A percentile compares a stretch with the other conserved stretches of the same genome.
phyloP scores from a whole-genome alignment of 2,113 vertebrate genomes.

The Marmota monax region DNA sequence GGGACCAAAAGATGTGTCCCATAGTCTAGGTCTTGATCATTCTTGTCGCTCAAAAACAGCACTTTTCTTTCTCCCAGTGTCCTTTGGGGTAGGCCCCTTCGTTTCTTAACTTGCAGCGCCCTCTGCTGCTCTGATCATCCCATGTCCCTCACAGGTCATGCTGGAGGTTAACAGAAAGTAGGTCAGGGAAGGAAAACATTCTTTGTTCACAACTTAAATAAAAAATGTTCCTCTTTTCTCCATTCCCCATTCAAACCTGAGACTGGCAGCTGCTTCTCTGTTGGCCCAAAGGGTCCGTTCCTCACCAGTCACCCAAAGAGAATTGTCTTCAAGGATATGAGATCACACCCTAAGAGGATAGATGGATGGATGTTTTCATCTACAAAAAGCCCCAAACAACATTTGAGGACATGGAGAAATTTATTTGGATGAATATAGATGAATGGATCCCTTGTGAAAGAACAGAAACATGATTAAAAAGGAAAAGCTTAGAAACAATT shows the following conservation, averaged over 20 bases:
- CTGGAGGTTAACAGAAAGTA: slow-evolving; percentile 60
- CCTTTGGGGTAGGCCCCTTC: background rate
- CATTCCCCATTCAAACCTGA: slow-evolving; percentile 1
- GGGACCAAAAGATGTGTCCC: too few species aligned
- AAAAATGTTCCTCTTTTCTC: slow-evolving; percentile 62
- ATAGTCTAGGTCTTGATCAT: background rate
- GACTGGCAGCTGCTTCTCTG: slow-evolving; percentile 43
- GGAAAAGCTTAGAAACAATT: background rate
- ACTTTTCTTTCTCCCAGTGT: background rate
- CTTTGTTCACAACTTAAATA: slow-evolving; percentile 62
- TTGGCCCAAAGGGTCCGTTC: background rate
- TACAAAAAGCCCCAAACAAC: background rate
- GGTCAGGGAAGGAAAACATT: slow-evolving; percentile 65
- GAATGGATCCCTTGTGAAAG: background rate
- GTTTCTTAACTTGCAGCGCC: slow-evolving; percentile 79
- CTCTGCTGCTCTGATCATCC: slow-evolving; percentile 73
- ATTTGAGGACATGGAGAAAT: background rate
- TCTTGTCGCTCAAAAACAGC: background rate
- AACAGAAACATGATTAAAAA: background rate
- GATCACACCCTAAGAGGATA: background rate
- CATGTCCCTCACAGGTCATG: slow-evolving; percentile 36
- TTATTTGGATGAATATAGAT: slow-evolving; percentile 1
- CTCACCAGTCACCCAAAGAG: slow-evolving; percentile 10
- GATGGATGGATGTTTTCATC: background rate
- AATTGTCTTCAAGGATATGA: slow-evolving; percentile 16